A percentile compares a stretch with the other conserved stretches of the same genome.
Conservation (phyloP, 2,113 vertebrate genomes). For the Brachypteracias leptosomus region DNA sequence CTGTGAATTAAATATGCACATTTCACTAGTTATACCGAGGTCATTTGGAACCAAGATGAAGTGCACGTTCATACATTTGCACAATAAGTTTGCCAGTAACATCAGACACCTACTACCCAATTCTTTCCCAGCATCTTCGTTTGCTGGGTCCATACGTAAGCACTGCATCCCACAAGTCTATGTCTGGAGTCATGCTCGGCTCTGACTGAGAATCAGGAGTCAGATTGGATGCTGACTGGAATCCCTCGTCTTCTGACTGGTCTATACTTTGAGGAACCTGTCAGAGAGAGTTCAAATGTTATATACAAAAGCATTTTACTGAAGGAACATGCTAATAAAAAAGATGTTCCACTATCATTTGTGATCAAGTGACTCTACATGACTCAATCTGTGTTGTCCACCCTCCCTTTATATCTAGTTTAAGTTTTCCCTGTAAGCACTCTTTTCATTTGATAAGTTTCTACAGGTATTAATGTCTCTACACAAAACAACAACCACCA, state of each 20-base stretch:
- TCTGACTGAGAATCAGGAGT: slow-evolving; percentile 98
- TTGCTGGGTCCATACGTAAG: slow-evolving; percentile 85
- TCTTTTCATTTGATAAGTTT: background rate
- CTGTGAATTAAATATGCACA: background rate
- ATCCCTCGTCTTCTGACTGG: slow-evolving; percentile 96
- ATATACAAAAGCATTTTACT: background rate
- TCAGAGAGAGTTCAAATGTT: background rate
- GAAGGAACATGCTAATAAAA: background rate
- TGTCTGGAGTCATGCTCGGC: slow-evolving; percentile 83
- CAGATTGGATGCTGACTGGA: slow-evolving; percentile 94
- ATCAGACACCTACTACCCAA: slow-evolving; percentile 86
- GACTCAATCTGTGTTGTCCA: background rate
- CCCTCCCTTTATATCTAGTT: background rate
- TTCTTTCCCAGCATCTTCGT: slow-evolving; percentile 91
- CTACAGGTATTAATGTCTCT: background rate
- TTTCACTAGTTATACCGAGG: background rate
- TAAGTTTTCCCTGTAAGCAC: background rate
- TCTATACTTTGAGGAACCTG: slow-evolving; percentile 91
- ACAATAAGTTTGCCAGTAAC: background rate
- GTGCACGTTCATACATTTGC: background rate
- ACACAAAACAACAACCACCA: background rate
- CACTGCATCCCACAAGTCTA: slow-evolving; percentile 91
- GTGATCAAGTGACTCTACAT: background rate
- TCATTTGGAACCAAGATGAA: background rate
- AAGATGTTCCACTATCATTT: background rate